These are phyloP conservation scores for Epiperipatus broadwayi DNA, from an alignment of 2,888 invertebrate species.

Conservation along the genomic window DNA sequence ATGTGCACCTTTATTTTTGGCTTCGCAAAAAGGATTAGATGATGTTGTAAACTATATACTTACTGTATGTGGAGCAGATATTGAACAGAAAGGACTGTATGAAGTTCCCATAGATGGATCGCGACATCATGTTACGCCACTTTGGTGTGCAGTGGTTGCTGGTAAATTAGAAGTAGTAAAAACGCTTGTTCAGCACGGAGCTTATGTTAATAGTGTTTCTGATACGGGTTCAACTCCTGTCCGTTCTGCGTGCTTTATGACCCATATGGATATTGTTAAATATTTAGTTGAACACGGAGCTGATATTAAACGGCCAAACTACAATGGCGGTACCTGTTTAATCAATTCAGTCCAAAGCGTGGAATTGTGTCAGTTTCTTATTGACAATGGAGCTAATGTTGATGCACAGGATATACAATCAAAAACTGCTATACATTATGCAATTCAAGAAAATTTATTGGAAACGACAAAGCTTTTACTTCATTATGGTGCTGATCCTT, in stretches of 20 bases:
- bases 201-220: slow-evolving; percentile 63
- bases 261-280: slow-evolving; percentile 53
- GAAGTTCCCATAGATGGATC: slow-evolving; percentile 63
- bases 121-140: slow-evolving; percentile 60
- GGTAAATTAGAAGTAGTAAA: slow-evolving; percentile 57
- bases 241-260: slow-evolving; percentile 80
- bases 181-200: slow-evolving; percentile 54
- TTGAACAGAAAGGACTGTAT: slow-evolving; percentile 61
- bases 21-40: slow-evolving; percentile 52
- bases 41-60: slow-evolving; percentile 70
- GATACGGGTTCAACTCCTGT: slow-evolving; percentile 68
- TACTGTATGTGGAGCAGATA: slow-evolving; percentile 55
- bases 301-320: slow-evolving; percentile 53
- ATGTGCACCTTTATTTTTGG: slow-evolving; percentile 60
- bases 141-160: slow-evolving; percentile 80
- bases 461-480: slow-evolving; percentile 64
- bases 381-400: slow-evolving; percentile 56
- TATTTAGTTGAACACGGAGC: slow-evolving; percentile 26
- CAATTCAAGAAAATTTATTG: slow-evolving; percentile 47
- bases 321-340: slow-evolving; percentile 77
- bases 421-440: slow-evolving; percentile 79
- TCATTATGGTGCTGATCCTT: slow-evolving; percentile 53
- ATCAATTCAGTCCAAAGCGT: slow-evolving; percentile 79
- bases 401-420: slow-evolving; percentile 72
- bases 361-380: slow-evolving; percentile 54